Evolutionary conservation across 2,797 vertebrate species (phyloP).

Genomic region (Lepus oiostolus): DNA sequence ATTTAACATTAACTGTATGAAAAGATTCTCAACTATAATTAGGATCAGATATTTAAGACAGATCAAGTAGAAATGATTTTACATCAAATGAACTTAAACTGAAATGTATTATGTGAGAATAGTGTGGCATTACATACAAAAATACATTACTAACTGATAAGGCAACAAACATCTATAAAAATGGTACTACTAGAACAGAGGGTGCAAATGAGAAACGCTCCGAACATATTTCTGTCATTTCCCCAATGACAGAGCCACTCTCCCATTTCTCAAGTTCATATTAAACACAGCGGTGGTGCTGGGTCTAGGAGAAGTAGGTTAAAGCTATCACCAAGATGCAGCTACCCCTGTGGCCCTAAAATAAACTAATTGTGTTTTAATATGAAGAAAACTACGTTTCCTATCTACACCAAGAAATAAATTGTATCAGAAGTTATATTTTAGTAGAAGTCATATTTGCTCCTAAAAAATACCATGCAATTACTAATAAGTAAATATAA

Average conservation of each 20-base stretch:
- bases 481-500: not conserved
- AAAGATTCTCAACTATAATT: not conserved
- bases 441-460: not conserved
- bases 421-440: slow-evolving; percentile 7
- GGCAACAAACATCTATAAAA: slow-evolving; percentile 30
- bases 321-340: slow-evolving; percentile 54
- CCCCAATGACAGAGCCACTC: slow-evolving; percentile 40
- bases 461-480: slow-evolving; percentile 7
- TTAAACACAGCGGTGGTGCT: slow-evolving; percentile 36
- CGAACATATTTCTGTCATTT: slow-evolving; percentile 57
- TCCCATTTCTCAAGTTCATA: slow-evolving; percentile 48
- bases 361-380: not conserved
- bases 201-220: slow-evolving; percentile 51
- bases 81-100: slow-evolving; percentile 57
- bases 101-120: slow-evolving; percentile 42
- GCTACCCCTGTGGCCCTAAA: not conserved
- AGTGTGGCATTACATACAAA: slow-evolving; percentile 42
- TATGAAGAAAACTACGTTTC: not conserved
- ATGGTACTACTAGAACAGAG: slow-evolving; percentile 4
- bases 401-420: slow-evolving; percentile 2
- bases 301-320: not conserved
- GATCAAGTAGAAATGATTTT: not conserved
- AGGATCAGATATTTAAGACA: not conserved
- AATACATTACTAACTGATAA: not conserved
- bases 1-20: not conserved